phyloP scores from a whole-genome alignment of 1,140 invertebrate species.

The Ceratina calcarata region DNA sequence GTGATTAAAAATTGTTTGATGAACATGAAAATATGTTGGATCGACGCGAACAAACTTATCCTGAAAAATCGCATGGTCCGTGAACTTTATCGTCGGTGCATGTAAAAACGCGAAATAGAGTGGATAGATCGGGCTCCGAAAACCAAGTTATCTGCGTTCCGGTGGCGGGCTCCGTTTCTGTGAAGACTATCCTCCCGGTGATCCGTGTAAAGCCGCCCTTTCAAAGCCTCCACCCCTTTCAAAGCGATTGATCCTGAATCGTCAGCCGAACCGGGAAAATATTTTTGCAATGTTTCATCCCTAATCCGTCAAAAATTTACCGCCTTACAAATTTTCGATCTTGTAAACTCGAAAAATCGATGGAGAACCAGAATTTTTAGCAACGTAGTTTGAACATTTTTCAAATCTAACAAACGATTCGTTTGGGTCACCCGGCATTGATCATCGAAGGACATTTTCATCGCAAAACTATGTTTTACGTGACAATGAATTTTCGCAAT shows the following conservation, averaged over 20 bases:
- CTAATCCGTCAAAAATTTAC: too few species aligned
- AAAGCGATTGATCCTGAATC: not conserved
- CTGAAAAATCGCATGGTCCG: too few species aligned
- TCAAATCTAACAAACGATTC: too few species aligned
- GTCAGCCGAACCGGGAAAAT: constrained; percentile 9
- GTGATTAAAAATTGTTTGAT: too few species aligned
- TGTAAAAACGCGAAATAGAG: not conserved
- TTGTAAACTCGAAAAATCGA: too few species aligned
- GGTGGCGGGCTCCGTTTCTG: not conserved
- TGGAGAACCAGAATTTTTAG: too few species aligned
- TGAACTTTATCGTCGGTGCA: not conserved
- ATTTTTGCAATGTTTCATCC: constrained; percentile 3
- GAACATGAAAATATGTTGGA: too few species aligned
- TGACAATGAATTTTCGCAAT: constrained; percentile 1
- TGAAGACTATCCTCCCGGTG: not conserved
- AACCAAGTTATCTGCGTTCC: not conserved
- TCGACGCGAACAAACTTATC: too few species aligned
- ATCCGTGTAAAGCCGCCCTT: constrained; percentile 12
- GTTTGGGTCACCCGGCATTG: too few species aligned
- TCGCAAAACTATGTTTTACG: not conserved
- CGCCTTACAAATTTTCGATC: too few species aligned
- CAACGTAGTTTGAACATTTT: too few species aligned
- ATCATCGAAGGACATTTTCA: too few species aligned
- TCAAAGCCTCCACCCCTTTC: not conserved
- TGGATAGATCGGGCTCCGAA: not conserved